These are phyloP conservation scores for Scolopax rusticola DNA, from an alignment of 2,797 vertebrate genomes.

Conservation along the genomic window DNA sequence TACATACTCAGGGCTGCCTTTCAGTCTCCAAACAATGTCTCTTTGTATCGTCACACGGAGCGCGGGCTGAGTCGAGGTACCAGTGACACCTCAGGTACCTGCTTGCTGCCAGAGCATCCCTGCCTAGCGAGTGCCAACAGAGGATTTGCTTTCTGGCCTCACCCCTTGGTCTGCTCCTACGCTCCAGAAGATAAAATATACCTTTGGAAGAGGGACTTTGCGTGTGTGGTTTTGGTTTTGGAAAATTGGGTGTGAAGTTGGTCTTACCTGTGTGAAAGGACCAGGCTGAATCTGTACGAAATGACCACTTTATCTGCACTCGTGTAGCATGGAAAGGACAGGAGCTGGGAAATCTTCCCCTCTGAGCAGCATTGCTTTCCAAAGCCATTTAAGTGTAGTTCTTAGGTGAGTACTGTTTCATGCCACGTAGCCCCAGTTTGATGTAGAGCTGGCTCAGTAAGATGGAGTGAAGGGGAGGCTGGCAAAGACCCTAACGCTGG, in stretches of 20 bases:
- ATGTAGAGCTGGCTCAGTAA: not conserved
- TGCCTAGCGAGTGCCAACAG: not conserved
- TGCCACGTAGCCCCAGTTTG: not conserved
- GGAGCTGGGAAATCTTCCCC: not conserved
- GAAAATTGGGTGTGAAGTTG: fast-evolving
- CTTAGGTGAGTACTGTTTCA: not conserved
- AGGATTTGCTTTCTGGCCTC: not conserved
- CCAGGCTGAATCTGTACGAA: fast-evolving
- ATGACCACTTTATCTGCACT: not conserved
- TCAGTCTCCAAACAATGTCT: constrained; percentile 12
- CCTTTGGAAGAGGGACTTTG: not conserved
- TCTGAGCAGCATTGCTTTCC: not conserved
- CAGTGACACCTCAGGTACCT: not conserved
- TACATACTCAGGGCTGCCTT: not conserved
- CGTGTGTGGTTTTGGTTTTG: not conserved
- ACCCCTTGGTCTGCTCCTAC: not conserved
- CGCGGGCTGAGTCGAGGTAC: not conserved
- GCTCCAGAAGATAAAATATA: not conserved
- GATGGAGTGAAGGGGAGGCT: not conserved
- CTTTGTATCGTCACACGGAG: not conserved
- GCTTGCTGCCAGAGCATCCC: not conserved
- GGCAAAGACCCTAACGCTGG: not conserved
- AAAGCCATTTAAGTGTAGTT: not conserved
- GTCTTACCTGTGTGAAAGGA: not conserved
- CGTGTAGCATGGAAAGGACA: fast-evolving